A percentile compares a stretch with the other conserved stretches of the same genome.
Evolutionary conservation across 2,888 invertebrate genomes (phyloP).

Genomic region (Synergus gifuensis): DNA sequence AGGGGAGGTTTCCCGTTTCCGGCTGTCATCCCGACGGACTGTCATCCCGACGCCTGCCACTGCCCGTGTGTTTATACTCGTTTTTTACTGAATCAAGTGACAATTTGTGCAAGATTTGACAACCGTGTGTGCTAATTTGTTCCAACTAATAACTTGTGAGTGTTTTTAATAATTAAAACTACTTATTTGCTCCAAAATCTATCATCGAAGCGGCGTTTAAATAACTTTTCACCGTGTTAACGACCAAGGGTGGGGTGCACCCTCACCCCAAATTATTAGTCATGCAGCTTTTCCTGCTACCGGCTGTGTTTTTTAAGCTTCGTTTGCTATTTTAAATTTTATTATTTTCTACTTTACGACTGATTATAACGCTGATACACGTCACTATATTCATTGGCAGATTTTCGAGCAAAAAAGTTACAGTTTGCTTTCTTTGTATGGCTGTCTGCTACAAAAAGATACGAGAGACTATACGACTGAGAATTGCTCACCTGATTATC

Average conservation of each 20-base stretch:
- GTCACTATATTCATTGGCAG: not conserved
- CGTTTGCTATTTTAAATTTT: not conserved
- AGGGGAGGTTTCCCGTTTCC: constrained; percentile 72
- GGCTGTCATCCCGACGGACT: constrained; percentile 71
- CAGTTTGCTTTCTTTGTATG: not conserved
- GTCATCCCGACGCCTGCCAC: constrained; percentile 62
- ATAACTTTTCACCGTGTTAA: not conserved
- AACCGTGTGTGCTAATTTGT: constrained; percentile 46
- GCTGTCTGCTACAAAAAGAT: not conserved
- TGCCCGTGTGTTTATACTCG: constrained; percentile 47
- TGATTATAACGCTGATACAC: not conserved
- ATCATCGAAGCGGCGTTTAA: not conserved
- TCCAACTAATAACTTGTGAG: constrained; percentile 53
- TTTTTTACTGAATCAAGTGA: constrained; percentile 35
- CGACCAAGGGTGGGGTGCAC: constrained; percentile 68
- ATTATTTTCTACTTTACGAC: not conserved
- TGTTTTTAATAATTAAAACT: constrained; percentile 41
- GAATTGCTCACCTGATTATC: not conserved
- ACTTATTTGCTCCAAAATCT: constrained; percentile 3
- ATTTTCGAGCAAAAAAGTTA: not conserved
- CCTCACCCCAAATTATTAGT: constrained; percentile 75
- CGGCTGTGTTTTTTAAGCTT: constrained; percentile 18
- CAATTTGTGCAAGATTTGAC: constrained; percentile 44
- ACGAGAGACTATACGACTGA: not conserved
- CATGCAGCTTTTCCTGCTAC: constrained; percentile 60